Conservation (phyloP, 1,140 invertebrate species). For the Drosophila micromelanica region DNA sequence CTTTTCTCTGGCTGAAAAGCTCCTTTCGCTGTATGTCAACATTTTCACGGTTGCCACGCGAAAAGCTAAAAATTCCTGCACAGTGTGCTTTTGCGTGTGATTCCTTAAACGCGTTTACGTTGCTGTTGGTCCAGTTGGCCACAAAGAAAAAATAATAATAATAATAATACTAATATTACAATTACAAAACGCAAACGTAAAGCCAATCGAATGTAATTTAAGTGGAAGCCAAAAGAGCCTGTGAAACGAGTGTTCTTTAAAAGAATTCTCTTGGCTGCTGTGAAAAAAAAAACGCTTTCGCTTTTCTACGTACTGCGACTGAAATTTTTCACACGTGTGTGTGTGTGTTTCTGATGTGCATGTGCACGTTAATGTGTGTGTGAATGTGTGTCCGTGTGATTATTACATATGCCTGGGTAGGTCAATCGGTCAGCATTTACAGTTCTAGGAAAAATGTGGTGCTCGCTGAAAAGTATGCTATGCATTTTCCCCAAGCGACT, state of each 20-base stretch:
- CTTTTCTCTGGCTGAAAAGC: constrained; percentile 24
- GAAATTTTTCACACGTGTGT: constrained; percentile 64
- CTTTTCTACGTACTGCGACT: constrained; percentile 57
- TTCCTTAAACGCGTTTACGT: constrained; percentile 78
- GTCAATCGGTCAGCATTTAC: constrained; percentile 70
- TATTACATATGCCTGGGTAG: constrained; percentile 80
- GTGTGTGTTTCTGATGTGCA: constrained; percentile 37
- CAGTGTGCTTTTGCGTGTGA: constrained; percentile 78
- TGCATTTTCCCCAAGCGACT: constrained; percentile 51
- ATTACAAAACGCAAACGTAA: constrained; percentile 27
- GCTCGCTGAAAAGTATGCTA: constrained; percentile 46
- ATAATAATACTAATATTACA: constrained; percentile 39
- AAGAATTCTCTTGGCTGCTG: constrained; percentile 2
- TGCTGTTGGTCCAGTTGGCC: constrained; percentile 64
- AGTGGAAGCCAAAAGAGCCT: neutral
- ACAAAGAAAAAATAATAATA: constrained; percentile 43
- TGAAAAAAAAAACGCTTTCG: constrained; percentile 51
- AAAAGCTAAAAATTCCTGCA: constrained; percentile 72
- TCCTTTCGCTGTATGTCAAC: constrained; percentile 36
- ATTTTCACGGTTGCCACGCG: constrained; percentile 59
- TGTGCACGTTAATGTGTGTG: constrained; percentile 10
- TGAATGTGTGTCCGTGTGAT: constrained; percentile 33
- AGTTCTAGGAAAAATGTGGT: constrained; percentile 26
- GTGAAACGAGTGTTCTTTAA: neutral
- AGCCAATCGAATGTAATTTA: neutral